Base-by-base conservation (phyloP, 2,797 vertebrate genomes). In the Australoheros facetus region DNA sequence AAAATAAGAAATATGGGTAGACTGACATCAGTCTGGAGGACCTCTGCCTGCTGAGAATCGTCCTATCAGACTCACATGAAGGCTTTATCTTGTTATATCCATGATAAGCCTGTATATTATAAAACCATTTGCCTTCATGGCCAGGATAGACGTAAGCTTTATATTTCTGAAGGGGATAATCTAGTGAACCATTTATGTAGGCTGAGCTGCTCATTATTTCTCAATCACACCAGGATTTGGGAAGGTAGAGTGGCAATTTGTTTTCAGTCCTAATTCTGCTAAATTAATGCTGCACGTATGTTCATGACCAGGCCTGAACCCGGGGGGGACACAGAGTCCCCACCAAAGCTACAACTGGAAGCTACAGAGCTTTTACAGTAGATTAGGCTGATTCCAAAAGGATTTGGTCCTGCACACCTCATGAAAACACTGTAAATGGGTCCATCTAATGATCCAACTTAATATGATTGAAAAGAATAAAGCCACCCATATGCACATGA, bases 311-410 rank as follows among this genome's bases (percentile, higher is more conserved):
- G 56, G 79, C 75, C 64, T 39, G 53, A 55, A 58, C 30, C 0
- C 48, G 58, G 85, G 82, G 80, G 26, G 26, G 26, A 85, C 79
- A 66, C n/a, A n/a, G 37, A 86, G 78, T 80, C 64, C 80, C 54
- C 70, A 82, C 56, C 77, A 90, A 84, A 91, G 83, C 83, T 72
- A 82, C 75, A 77, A 86, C 71, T 85, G 79, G 81, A 86, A 75
- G 79, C 85, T 76, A 59, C 81, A 73, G 85, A 82, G 91, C 86
- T 86, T 94, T 89, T 86, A 75, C 59, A 28, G 70, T 82, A 92
- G 93, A 94, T 95, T 94, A 94, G 93, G 91, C 82, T 2, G 57
- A 83, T 85, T 90, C 93, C 92, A 95, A 93, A 80, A 90, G 93
- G 92, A 93, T 94, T 94, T 92, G 76, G 81, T 85, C 60, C 81